Evolutionary conservation across 2,888 invertebrate genomes (phyloP), one percentile per base, ranked within the genome.

Genomic region (Athalia rosae): DNA sequence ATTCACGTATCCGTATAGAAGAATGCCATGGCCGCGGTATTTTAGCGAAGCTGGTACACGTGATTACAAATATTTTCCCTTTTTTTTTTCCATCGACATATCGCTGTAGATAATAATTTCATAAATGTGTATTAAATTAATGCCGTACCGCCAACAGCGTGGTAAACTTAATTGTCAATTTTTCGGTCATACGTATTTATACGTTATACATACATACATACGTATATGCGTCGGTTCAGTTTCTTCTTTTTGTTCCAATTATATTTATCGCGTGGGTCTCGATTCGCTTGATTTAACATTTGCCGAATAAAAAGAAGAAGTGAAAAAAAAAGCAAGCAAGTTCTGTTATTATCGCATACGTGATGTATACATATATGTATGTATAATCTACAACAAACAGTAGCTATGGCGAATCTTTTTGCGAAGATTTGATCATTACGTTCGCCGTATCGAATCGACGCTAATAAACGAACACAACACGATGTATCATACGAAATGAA

Each of bases 1-100:
- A 28, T 50, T 4, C 43, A 67, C 3, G 11, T 28, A 28, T 11
- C 9, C 3, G 41, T 7, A 64, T 58, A 43, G 58, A 58, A 58
- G 56, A 71, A 71, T 71, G 71, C 71, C 71, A 71, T 59, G 71
- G 71, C 58, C 71, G 45, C 43, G 71, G 58, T 58, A 58, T 71
- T 71, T 28, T 28, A 28, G 58, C 11, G 15, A 58, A 58, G 58
- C 45, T 15, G 71, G 71, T 71, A 58, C 58, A 53, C 53, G n/a
- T 53, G 56, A 58, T 71, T 71, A 71, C 71, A 11, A 58, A 50
- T 56, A 71, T 71, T 71, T 71, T 71, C 71, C 56, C 71, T 71
- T 58, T 71, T 71, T 45, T 43, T 45, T 45, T 47, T 58, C 58
- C 71, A 13, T 13, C n/a, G 50, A 8, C n/a, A 53, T 9, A 67